Percentiles rank a stretch among this genome's conserved stretches.
Evolutionary conservation across 2,888 invertebrate species (phyloP).

Genomic region (Baccha elongata): DNA sequence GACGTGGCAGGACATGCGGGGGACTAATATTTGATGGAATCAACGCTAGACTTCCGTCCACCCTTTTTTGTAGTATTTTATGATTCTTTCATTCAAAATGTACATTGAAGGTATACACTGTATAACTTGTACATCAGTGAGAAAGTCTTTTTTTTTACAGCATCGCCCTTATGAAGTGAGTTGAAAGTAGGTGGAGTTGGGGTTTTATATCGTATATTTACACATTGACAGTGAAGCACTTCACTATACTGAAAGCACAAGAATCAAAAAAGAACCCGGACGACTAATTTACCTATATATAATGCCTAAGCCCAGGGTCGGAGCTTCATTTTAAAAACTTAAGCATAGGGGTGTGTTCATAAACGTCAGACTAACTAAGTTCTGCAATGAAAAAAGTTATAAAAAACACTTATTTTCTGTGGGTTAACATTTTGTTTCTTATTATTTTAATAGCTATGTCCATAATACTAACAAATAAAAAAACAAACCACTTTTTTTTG

Average conservation of each 20-base stretch:
- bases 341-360: too few species aligned
- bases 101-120: background rate
- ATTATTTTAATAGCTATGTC: too few species aligned
- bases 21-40: slow-evolving; percentile 68
- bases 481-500: too few species aligned
- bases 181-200: slow-evolving; percentile 2
- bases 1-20: slow-evolving; percentile 27
- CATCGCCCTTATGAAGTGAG: slow-evolving; percentile 1
- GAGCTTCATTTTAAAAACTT: too few species aligned
- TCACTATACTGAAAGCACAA: slow-evolving; percentile 40
- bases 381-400: too few species aligned
- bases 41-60: slow-evolving; percentile 66
- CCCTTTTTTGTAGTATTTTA: slow-evolving; percentile 10
- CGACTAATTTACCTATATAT: background rate
- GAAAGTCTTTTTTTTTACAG: slow-evolving; percentile 54
- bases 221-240: slow-evolving; percentile 66
- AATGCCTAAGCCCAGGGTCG: slow-evolving; percentile 14
- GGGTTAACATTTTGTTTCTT: too few species aligned
- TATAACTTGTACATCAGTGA: background rate
- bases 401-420: too few species aligned
- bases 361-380: too few species aligned
- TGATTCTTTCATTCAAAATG: slow-evolving; percentile 23
- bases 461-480: too few species aligned
- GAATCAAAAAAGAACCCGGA: slow-evolving; percentile 48
- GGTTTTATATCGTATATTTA: slow-evolving; percentile 51